Evolutionary conservation across 35 echinoderm and acorn worm genomes (phyloP), one percentile per base, ranked within the genome.

Genomic region (Apostichopus californicus): DNA sequence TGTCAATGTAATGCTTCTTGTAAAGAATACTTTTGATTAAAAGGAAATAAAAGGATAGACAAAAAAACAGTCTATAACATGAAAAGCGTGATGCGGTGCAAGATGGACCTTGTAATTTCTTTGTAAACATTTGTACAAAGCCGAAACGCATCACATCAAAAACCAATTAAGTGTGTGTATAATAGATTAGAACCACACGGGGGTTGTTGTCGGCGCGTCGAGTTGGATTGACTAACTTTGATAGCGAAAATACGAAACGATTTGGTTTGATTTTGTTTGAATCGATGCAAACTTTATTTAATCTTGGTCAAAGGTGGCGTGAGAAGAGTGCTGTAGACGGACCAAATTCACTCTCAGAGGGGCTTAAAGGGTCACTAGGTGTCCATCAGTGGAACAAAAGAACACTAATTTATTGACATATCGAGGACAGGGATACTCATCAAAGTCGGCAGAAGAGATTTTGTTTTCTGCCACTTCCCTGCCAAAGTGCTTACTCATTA

Each of bases 121-220:
- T 83, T 83, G 80, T 83, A 83, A 83, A 83, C 80, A 83, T 83
- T 83, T 80, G 78, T 25, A 55, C 34, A 83, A 83, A 55, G 80
- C 14, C 34, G 55, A 83, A 83, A 54, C 24, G 55, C 52, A 15
- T 55, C 80, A 55, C 80, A 83, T 83, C 80, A 83, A 83, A 56
- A 46, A 46, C 80, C 52, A 8, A 83, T 83, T 83, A 83, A 83
- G 80, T 83, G 80, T 83, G 80, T 83, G 55, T 56, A 53, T 83
- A 83, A 83, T 83, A 55, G 80, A 83, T 83, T 83, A 83, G 34
- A 83, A 83, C 80, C 26, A 53, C 55, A 83, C 80, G 80, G 80
- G 80, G n/a, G 80, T 25, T 83, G 34, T 46, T 25, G 55, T 83
- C 64, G 64, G 64, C 8, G 34, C 18, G 64, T 14, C 64, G 11